A percentile compares a stretch with the other conserved stretches of the same genome.
Evolutionary conservation across 2,888 invertebrate genomes (phyloP).

Genomic region (Scaptomyza cyrtandrae): DNA sequence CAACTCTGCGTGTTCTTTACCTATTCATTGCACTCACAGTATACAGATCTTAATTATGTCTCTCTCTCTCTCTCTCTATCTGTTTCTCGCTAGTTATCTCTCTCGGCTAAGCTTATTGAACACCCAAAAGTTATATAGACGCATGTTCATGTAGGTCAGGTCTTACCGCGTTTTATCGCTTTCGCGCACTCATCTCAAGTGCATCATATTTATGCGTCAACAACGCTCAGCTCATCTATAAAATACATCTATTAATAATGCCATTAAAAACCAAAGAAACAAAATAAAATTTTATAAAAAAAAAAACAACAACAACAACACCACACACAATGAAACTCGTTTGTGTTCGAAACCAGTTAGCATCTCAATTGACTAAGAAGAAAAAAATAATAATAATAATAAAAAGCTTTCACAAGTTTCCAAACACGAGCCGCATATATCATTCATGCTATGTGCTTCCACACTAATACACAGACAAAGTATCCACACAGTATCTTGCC

Average conservation of each 20-base stretch:
- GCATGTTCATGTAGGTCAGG: constrained; percentile 1
- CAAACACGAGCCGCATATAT: constrained; percentile 45
- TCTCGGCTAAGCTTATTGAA: neutral
- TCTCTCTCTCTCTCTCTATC: neutral
- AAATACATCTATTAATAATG: constrained; percentile 46
- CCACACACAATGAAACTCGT: constrained; percentile 46
- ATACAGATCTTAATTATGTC: neutral
- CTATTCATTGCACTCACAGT: neutral
- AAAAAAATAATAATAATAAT: neutral
- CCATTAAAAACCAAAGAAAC: constrained; percentile 12
- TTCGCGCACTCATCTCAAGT: constrained; percentile 5
- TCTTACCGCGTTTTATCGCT: neutral
- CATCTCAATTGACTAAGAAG: constrained; percentile 40
- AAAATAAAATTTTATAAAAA: no score
- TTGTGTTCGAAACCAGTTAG: constrained; percentile 56
- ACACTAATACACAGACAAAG: neutral
- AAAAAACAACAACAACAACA: neutral
- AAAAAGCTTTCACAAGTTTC: constrained; percentile 56
- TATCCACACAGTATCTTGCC: constrained; percentile 15
- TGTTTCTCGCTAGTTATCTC: neutral
- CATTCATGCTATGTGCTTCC: constrained; percentile 51
- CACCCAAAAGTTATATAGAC: neutral
- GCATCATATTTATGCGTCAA: constrained; percentile 22
- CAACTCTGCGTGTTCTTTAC: neutral
- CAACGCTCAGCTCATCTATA: constrained; percentile 16